Evolutionary conservation across 2,888 invertebrate genomes (phyloP).

Genomic region (Eugnorisma glareosa): DNA sequence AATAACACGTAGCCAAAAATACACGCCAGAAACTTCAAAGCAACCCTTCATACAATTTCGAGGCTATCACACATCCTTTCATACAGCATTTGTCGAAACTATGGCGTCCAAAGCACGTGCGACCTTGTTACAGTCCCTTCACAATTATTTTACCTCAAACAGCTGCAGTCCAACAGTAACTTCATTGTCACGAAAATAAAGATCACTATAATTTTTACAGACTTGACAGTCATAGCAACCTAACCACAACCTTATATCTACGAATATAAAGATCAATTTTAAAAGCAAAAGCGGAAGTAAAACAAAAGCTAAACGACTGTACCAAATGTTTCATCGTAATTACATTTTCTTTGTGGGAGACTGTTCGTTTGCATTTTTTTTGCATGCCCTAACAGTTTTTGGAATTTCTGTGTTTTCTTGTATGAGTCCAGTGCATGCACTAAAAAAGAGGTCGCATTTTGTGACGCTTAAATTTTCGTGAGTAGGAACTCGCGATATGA

Average conservation of each 20-base stretch:
- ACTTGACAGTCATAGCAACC: not conserved
- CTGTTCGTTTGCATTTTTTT: slow-evolving; percentile 45
- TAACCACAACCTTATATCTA: not conserved
- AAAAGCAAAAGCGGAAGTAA: not conserved
- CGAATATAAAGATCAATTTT: not conserved
- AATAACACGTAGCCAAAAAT: slow-evolving; percentile 18
- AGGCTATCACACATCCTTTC: slow-evolving; percentile 53
- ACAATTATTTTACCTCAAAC: not conserved
- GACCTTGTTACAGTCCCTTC: slow-evolving; percentile 42
- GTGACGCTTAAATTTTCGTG: slow-evolving; percentile 23
- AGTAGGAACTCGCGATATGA: not conserved
- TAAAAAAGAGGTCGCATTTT: slow-evolving; percentile 37
- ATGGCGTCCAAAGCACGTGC: slow-evolving; percentile 56
- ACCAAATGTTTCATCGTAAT: slow-evolving; percentile 72
- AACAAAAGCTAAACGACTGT: not conserved
- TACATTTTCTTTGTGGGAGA: slow-evolving; percentile 74
- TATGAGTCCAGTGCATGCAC: slow-evolving; percentile 43
- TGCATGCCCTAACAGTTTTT: slow-evolving; percentile 51
- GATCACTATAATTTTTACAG: not conserved
- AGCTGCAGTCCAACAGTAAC: not conserved
- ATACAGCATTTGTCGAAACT: slow-evolving; percentile 69
- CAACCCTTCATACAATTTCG: slow-evolving; percentile 36
- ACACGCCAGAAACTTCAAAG: slow-evolving; percentile 41
- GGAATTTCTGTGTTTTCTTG: slow-evolving; percentile 36
- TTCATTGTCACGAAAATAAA: not conserved